A percentile compares a stretch with the other conserved stretches of the same genome.
These are phyloP conservation scores for Trachymyrmex cornetzi DNA, from an alignment of 1,140 invertebrate species.

Conservation along the genomic window DNA sequence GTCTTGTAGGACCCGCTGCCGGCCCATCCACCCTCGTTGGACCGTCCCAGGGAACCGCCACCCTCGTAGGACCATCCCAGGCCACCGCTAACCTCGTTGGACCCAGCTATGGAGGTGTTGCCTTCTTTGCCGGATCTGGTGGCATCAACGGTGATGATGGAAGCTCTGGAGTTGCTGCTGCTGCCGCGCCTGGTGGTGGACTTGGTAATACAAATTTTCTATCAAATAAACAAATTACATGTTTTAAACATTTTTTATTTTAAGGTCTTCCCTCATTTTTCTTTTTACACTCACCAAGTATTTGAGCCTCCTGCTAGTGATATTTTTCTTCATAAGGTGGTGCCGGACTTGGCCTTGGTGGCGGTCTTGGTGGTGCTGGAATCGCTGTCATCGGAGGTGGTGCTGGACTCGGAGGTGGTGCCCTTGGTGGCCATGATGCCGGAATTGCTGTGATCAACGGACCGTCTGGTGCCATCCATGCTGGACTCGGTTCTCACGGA, in stretches of 20 bases:
- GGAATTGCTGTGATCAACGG: constrained; percentile 87
- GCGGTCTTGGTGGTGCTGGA: constrained; percentile 58
- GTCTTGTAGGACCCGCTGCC: constrained; percentile 85
- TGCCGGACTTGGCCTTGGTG: constrained; percentile 9
- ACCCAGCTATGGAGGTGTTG: constrained; percentile 85
- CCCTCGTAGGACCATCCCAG: constrained; percentile 84
- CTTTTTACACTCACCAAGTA: neutral
- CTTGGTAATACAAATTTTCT: constrained; percentile 38
- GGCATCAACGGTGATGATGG: constrained; percentile 86
- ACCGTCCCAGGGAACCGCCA: constrained; percentile 85
- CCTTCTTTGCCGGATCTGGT: constrained; percentile 85
- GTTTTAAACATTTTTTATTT: neutral
- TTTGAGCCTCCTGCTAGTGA: neutral
- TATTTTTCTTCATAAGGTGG: constrained; percentile 14
- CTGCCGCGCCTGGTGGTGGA: constrained; percentile 82
- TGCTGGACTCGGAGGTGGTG: constrained; percentile 82
- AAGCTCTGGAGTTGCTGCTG: constrained; percentile 85
- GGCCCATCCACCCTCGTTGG: constrained; percentile 85
- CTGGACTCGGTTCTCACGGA: constrained; percentile 86
- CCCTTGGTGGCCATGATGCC: constrained; percentile 85
- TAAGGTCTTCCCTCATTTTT: neutral
- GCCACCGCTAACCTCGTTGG: constrained; percentile 85
- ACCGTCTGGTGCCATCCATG: constrained; percentile 86
- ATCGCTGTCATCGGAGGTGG: constrained; percentile 86
- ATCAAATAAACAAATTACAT: neutral